A percentile compares a stretch with the other conserved stretches of the same genome.
Evolutionary conservation across 2,113 vertebrate species (phyloP).

Genomic region (Suricata suricatta): DNA sequence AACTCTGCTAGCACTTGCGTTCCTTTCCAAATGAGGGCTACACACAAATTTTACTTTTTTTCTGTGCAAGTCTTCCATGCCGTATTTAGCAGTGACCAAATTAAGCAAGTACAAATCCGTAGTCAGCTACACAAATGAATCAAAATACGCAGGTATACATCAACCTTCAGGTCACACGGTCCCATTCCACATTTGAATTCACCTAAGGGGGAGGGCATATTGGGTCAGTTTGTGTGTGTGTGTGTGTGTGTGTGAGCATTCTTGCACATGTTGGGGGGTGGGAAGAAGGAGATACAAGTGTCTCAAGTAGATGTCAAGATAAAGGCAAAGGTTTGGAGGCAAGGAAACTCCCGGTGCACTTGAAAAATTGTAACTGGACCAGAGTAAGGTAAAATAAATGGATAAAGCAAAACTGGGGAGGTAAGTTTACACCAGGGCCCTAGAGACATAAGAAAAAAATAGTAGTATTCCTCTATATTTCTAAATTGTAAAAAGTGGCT

Average conservation of each 20-base stretch:
- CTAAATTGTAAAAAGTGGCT: neutral
- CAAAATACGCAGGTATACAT: neutral
- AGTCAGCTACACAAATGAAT: neutral
- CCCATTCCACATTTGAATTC: neutral
- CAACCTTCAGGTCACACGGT: neutral
- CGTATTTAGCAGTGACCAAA: conserved; percentile 12
- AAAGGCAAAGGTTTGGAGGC: neutral
- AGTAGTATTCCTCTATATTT: neutral
- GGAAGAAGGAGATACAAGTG: neutral
- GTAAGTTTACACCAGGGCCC: neutral
- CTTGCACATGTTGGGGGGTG: neutral
- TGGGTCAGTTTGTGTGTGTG: neutral
- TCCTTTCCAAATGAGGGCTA: neutral
- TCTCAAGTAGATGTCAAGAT: neutral
- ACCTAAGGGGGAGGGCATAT: neutral
- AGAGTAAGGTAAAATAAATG: neutral
- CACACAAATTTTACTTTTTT: neutral
- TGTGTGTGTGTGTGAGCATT: fast-evolving
- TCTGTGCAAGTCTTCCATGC: neutral
- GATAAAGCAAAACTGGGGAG: neutral
- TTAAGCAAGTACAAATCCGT: conserved; percentile 19
- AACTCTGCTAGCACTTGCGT: conserved; percentile 27
- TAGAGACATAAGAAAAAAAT: neutral
- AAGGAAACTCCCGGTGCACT: neutral
- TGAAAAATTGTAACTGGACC: conserved; percentile 10